Percentiles rank a stretch among this genome's conserved stretches.
These are phyloP conservation scores for Palythoa grandis DNA, from an alignment of 92 coral and sea anemone genomes.

Conservation along the genomic window DNA sequence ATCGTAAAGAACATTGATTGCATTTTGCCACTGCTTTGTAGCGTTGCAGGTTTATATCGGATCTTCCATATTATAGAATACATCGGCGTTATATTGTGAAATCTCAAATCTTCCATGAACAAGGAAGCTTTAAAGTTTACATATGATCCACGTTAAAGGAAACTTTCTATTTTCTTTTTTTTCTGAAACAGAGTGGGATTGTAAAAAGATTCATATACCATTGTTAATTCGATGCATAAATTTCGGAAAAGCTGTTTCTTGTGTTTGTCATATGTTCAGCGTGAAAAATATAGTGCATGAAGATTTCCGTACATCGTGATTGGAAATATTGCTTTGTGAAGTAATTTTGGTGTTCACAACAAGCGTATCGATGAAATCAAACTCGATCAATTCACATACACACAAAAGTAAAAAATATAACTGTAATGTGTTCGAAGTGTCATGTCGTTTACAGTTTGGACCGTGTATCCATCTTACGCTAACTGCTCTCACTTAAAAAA, in stretches of 20 bases:
- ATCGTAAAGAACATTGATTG: slow-evolving; percentile 41
- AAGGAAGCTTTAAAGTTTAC: slow-evolving; percentile 17
- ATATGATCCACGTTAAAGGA: neutral
- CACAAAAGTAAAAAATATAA: slow-evolving; percentile 22
- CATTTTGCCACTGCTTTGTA: slow-evolving; percentile 37
- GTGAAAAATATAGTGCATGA: slow-evolving; percentile 4
- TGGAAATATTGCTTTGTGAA: neutral
- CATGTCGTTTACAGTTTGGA: slow-evolving; percentile 30
- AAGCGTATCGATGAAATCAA: slow-evolving; percentile 8
- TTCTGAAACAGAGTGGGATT: slow-evolving; percentile 8
- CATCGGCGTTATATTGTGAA: neutral
- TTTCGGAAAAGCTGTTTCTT: slow-evolving; percentile 41
- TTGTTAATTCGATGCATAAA: slow-evolving; percentile 43
- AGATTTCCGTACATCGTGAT: slow-evolving; percentile 16
- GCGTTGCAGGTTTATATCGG: slow-evolving; percentile 22
- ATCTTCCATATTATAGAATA: slow-evolving; percentile 14
- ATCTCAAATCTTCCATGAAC: neutral
- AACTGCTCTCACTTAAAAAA: neutral
- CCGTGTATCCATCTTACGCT: slow-evolving; percentile 10
- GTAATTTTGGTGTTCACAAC: neutral
- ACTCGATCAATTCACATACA: slow-evolving; percentile 20
- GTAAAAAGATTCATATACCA: slow-evolving; percentile 27
- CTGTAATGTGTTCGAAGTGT: slow-evolving; percentile 33
- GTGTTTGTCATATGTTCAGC: slow-evolving; percentile 15
- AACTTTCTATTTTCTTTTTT: slow-evolving; percentile 30